Evolutionary conservation across 2,888 invertebrate genomes (phyloP).

Genomic region (Catocala fraxini): DNA sequence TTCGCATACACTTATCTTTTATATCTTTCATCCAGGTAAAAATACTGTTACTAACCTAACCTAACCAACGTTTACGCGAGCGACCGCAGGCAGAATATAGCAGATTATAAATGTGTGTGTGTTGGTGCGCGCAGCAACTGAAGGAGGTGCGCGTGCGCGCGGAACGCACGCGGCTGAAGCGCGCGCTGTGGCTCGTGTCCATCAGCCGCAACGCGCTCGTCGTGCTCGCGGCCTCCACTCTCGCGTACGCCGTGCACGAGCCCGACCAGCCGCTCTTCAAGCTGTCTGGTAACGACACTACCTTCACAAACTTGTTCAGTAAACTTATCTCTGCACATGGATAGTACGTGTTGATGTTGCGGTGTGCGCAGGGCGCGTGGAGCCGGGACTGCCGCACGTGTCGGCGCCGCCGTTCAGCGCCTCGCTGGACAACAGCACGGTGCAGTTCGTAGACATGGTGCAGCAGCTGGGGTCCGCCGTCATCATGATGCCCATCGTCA

Average conservation of each 20-base stretch:
- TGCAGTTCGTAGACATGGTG: conserved; percentile 90
- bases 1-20: no score
- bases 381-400: conserved; percentile 90
- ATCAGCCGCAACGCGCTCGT: conserved; percentile 93
- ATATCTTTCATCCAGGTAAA: no score
- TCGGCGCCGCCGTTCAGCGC: conserved; percentile 90
- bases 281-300: conserved; percentile 79
- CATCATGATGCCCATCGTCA: conserved; percentile 93
- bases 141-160: conserved; percentile 84
- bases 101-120: neutral
- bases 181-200: conserved; percentile 90
- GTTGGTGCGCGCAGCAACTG: conserved; percentile 84
- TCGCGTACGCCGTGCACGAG: conserved; percentile 87
- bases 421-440: conserved; percentile 88
- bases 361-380: conserved; percentile 84
- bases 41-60: no score
- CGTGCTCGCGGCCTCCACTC: conserved; percentile 89
- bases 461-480: conserved; percentile 92
- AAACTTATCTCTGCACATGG: no score
- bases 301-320: neutral
- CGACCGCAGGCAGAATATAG: no score
- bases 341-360: no score
- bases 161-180: conserved; percentile 63
- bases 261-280: conserved; percentile 87
- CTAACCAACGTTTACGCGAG: no score